Percentiles rank a stretch among this genome's conserved stretches.
Conservation (phyloP, 1,140 invertebrate genomes). For the Calephelis nemesis region DNA sequence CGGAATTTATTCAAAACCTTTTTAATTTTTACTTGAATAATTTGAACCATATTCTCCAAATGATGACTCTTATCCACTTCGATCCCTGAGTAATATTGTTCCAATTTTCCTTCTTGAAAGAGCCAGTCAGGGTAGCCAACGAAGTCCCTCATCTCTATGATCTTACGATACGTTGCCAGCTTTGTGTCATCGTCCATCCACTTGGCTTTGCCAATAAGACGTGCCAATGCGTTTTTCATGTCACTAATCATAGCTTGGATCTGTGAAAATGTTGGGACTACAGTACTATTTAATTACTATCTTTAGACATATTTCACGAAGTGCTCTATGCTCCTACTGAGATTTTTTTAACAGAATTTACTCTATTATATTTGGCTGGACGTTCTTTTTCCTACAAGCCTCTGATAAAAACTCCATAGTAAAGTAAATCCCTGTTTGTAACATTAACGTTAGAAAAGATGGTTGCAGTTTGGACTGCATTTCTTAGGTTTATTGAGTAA, state of each 20-base stretch:
- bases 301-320: background rate
- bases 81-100: constrained; percentile 84
- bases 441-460: no score
- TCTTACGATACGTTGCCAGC: constrained; percentile 86
- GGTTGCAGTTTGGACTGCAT: no score
- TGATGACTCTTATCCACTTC: constrained; percentile 78
- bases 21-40: constrained; percentile 60
- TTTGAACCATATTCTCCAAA: constrained; percentile 83
- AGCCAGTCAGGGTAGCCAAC: constrained; percentile 92
- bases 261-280: constrained; percentile 48
- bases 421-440: no score
- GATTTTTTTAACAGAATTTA: no score
- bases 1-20: constrained; percentile 61
- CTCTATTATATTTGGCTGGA: no score
- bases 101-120: constrained; percentile 80
- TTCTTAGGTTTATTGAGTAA: no score
- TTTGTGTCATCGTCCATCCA: constrained; percentile 94
- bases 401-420: no score
- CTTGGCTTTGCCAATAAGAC: constrained; percentile 83
- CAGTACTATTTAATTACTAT: background rate
- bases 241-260: constrained; percentile 88
- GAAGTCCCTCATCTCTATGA: constrained; percentile 85
- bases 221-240: constrained; percentile 87
- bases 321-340: no score
- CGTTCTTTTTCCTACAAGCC: no score